phyloP scores from a whole-genome alignment of 2,888 invertebrate genomes.

The Drosophila longiperda region DNA sequence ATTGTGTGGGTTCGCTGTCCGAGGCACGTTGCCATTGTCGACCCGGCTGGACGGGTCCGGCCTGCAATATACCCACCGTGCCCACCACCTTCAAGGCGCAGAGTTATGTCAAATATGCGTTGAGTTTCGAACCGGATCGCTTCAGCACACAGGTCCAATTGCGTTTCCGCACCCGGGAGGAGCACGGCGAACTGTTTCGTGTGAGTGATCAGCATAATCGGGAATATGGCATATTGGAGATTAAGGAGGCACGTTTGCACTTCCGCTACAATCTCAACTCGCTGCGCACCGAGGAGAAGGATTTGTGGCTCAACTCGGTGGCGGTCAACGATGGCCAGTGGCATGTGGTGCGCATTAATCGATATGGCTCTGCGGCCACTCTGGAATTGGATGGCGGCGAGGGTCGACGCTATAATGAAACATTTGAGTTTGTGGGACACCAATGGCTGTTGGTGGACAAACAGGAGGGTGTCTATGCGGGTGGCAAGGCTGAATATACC shows the following conservation, averaged over 20 bases:
- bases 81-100: constrained; percentile 97
- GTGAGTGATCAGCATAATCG: constrained; percentile 97
- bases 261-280: constrained; percentile 97
- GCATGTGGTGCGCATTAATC: constrained; percentile 96
- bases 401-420: constrained; percentile 96
- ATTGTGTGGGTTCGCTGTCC: constrained; percentile 95
- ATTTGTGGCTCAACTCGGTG: constrained; percentile 95
- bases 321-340: constrained; percentile 98
- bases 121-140: constrained; percentile 96
- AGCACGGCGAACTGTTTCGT: constrained; percentile 96
- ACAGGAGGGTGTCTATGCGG: constrained; percentile 97
- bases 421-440: constrained; percentile 95
- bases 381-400: constrained; percentile 97
- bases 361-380: constrained; percentile 96
- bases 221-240: constrained; percentile 96
- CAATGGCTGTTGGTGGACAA: constrained; percentile 97
- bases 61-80: constrained; percentile 93
- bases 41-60: constrained; percentile 97
- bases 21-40: constrained; percentile 97
- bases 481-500: constrained; percentile 97
- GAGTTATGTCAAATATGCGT: constrained; percentile 98
- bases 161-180: constrained; percentile 96
- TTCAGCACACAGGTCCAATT: constrained; percentile 97
- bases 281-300: constrained; percentile 94
- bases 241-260: constrained; percentile 94